Evolutionary conservation across 2,113 vertebrate species (phyloP).

Genomic region (Siniperca chuatsi): DNA sequence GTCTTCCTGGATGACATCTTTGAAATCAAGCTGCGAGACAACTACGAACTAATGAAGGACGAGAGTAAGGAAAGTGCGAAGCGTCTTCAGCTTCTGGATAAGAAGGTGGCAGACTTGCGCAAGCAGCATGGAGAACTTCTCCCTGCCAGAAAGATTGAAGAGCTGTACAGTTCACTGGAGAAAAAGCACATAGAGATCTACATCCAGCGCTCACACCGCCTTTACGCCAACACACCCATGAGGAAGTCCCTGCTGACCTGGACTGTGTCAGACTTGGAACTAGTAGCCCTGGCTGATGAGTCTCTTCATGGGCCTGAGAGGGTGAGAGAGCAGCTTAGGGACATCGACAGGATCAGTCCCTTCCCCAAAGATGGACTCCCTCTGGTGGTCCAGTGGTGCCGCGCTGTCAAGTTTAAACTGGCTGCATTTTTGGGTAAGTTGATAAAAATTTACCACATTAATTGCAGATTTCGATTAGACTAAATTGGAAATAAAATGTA

Average conservation of each 20-base stretch:
- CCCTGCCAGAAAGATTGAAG: constrained; percentile 97
- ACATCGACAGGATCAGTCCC: constrained; percentile 90
- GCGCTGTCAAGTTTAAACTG: constrained; percentile 91
- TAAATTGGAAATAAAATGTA: not conserved
- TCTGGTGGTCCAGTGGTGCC: constrained; percentile 95
- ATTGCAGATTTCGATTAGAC: not conserved
- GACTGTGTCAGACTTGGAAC: constrained; percentile 90
- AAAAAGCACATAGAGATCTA: constrained; percentile 99
- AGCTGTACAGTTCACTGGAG: constrained; percentile 96
- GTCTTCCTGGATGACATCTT: constrained; percentile 95
- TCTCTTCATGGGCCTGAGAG: constrained; percentile 90
- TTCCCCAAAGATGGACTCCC: constrained; percentile 92
- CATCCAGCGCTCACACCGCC: constrained; percentile 95
- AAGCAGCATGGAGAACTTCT: constrained; percentile 97
- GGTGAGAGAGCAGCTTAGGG: constrained; percentile 91
- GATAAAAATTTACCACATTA: not conserved
- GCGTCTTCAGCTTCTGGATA: constrained; percentile 92
- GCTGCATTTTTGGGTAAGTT: constrained; percentile 91
- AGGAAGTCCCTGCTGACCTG: constrained; percentile 95
- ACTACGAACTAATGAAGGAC: constrained; percentile 98
- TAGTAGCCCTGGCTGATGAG: constrained; percentile 90
- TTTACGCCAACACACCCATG: constrained; percentile 97
- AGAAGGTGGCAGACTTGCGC: constrained; percentile 94
- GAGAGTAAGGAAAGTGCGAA: constrained; percentile 97
- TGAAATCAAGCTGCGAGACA: constrained; percentile 97